Conservation (phyloP, 2,797 vertebrate genomes). For the Sibirionetta formosa region DNA sequence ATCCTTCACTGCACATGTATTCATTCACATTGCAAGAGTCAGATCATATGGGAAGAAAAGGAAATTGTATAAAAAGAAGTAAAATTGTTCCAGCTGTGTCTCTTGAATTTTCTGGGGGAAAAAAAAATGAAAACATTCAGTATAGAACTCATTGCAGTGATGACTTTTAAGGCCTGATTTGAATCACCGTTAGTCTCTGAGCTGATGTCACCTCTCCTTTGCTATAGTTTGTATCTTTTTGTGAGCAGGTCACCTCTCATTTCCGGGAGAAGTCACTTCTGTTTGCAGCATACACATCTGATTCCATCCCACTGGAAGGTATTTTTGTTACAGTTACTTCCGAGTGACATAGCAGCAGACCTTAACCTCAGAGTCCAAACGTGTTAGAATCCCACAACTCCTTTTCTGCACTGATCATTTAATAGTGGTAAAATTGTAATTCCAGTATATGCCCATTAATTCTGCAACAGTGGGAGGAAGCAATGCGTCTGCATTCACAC, state of each 20-base stretch:
- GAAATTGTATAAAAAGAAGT: background rate
- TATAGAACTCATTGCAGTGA: background rate
- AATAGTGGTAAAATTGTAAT: background rate
- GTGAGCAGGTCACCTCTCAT: background rate
- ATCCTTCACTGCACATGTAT: conserved; percentile 35
- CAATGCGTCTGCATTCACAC: background rate
- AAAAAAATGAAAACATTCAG: background rate
- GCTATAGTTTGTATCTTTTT: background rate
- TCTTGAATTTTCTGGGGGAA: conserved; percentile 17
- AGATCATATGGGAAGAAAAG: background rate
- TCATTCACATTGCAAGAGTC: conserved; percentile 27
- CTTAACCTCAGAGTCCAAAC: background rate
- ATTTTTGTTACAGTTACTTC: background rate
- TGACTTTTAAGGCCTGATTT: background rate
- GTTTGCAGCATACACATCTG: background rate
- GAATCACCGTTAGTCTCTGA: background rate
- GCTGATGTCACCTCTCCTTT: background rate
- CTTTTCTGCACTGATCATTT: background rate
- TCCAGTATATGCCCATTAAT: background rate
- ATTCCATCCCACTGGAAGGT: background rate
- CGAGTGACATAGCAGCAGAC: background rate
- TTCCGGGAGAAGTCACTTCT: conserved; percentile 11
- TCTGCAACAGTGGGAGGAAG: background rate
- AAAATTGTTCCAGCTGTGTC: conserved; percentile 3
- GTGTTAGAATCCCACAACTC: background rate